Evolutionary conservation across 2,113 vertebrate species (phyloP).

Genomic region (Hymenochirus boettgeri): DNA sequence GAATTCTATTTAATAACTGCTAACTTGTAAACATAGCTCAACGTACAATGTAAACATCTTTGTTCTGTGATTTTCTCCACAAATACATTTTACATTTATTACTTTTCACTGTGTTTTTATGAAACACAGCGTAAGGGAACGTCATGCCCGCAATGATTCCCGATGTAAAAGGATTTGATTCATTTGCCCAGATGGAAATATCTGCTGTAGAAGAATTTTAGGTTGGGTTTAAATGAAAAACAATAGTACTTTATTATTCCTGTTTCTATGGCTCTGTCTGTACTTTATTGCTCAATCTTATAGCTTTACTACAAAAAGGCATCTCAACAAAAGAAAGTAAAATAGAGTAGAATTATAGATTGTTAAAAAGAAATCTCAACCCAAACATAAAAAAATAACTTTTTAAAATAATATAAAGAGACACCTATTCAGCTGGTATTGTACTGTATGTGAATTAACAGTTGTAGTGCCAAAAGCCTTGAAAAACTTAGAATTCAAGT

Average conservation of each 20-base stretch:
- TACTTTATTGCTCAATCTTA: not conserved
- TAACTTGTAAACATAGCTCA: conserved; percentile 8
- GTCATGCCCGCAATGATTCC: not conserved
- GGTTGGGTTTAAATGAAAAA: not conserved
- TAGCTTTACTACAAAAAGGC: conserved; percentile 11
- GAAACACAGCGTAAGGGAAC: not conserved
- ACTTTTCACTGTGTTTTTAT: not conserved
- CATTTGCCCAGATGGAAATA: conserved; percentile 7
- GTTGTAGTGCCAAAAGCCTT: no score
- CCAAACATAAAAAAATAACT: no score
- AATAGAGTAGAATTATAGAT: no score
- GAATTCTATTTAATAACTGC: conserved; percentile 16
- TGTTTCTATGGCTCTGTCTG: conserved; percentile 1
- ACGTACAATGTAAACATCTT: not conserved
- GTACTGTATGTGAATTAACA: no score
- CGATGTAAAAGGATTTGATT: not conserved
- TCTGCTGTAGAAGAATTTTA: conserved; percentile 1
- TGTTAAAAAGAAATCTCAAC: no score
- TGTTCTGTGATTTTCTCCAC: not conserved
- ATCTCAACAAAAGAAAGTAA: not conserved
- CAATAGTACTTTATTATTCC: not conserved
- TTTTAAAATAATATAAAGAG: no score
- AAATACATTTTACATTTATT: not conserved
- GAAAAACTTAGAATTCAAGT: no score
- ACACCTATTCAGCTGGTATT: no score